phyloP scores from a whole-genome alignment of 1,140 invertebrate species.

The Sarcophaga bullata region DNA sequence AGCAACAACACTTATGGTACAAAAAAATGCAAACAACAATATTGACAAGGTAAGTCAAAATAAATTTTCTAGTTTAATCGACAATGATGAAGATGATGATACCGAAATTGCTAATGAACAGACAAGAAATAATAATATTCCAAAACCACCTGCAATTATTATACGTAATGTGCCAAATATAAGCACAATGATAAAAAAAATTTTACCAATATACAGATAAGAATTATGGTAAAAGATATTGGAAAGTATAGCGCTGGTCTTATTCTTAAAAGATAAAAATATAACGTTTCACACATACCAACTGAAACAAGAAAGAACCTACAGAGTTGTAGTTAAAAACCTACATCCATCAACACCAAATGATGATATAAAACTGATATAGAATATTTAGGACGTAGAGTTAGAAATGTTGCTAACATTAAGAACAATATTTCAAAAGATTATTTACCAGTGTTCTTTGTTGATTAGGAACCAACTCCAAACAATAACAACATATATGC shows the following conservation, averaged over 20 bases:
- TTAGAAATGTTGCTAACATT: no score
- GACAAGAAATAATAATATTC: background rate
- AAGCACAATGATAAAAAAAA: constrained; percentile 33
- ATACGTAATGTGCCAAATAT: constrained; percentile 14
- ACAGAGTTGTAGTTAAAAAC: constrained; percentile 51
- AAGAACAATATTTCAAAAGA: no score
- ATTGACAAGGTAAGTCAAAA: background rate
- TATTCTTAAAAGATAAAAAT: no score
- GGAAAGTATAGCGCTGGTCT: no score
- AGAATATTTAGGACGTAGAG: constrained; percentile 16
- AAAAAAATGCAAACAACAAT: background rate
- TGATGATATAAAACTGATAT: background rate
- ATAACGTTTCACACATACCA: constrained; percentile 29
- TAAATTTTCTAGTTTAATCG: background rate
- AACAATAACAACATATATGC: no score
- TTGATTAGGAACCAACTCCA: no score
- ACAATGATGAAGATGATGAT: no score
- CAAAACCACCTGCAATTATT: constrained; percentile 39
- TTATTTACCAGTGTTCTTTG: no score
- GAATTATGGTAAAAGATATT: constrained; percentile 37
- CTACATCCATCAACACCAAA: constrained; percentile 47
- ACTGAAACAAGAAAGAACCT: constrained; percentile 38
- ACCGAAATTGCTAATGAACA: no score
- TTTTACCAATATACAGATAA: constrained; percentile 39
- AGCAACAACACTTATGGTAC: no score